Conservation (phyloP, 2,888 invertebrate genomes). For the Petrophora chlorosata region DNA sequence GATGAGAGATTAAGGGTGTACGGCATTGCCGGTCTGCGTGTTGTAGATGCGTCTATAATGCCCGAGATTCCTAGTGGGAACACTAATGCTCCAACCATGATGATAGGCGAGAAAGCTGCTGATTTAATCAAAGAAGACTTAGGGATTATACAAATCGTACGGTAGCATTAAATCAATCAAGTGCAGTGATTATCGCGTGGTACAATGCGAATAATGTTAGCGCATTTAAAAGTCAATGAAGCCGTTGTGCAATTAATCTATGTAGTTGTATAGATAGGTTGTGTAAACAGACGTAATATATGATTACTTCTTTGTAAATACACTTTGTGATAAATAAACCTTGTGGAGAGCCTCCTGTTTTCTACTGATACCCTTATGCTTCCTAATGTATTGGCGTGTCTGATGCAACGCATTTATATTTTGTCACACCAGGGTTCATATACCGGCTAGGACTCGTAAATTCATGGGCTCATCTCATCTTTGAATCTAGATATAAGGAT, state of each 20-base stretch:
- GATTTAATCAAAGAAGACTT: constrained; percentile 69
- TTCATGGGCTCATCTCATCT: no score
- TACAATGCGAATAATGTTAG: not conserved
- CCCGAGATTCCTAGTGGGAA: constrained; percentile 68
- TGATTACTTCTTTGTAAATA: no score
- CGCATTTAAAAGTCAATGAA: not conserved
- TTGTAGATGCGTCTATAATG: constrained; percentile 72
- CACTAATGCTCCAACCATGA: constrained; percentile 69
- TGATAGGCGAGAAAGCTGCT: constrained; percentile 73
- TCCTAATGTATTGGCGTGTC: no score
- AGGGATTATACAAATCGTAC: constrained; percentile 15
- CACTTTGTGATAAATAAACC: no score
- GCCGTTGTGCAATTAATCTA: constrained; percentile 1
- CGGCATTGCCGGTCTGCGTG: constrained; percentile 55
- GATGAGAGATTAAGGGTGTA: constrained; percentile 63
- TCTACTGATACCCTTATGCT: no score
- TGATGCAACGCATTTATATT: no score
- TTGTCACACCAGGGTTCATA: no score
- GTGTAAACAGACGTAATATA: no score
- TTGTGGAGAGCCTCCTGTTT: no score
- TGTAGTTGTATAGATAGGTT: no score
- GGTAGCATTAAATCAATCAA: not conserved
- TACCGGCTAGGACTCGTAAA: no score
- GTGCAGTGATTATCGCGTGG: not conserved
- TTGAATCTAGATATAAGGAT: no score